Conservation (phyloP, 1,140 invertebrate genomes). For the Vanessa tameamea region DNA sequence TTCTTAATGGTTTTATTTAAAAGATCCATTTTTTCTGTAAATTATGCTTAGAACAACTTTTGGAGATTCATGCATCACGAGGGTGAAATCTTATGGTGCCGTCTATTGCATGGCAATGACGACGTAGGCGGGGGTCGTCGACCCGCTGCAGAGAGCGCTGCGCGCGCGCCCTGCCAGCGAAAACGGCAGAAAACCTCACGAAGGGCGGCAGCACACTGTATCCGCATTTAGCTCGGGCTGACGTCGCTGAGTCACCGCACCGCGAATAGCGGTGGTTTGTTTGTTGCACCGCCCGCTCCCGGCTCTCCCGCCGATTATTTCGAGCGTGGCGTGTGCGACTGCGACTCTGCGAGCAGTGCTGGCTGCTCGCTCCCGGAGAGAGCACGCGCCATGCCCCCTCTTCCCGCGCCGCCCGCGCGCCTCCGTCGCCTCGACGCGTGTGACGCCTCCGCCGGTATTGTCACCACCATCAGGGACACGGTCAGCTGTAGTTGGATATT, state of each 20-base stretch:
- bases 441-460: conserved; percentile 79
- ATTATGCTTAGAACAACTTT: neutral
- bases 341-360: conserved; percentile 57
- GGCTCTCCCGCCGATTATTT: conserved; percentile 79
- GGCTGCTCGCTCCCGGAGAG: conserved; percentile 61
- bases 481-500: conserved; percentile 84
- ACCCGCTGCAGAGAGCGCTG: conserved; percentile 62
- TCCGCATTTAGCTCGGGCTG: conserved; percentile 78
- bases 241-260: conserved; percentile 74
- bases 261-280: conserved; percentile 77
- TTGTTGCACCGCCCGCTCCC: conserved; percentile 77
- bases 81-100: conserved; percentile 4
- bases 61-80: neutral
- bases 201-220: conserved; percentile 77
- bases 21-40: neutral
- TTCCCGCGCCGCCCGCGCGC: conserved; percentile 74
- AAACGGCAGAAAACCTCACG: conserved; percentile 75
- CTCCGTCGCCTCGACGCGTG: conserved; percentile 78
- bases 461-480: conserved; percentile 81
- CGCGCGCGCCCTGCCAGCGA: conserved; percentile 69
- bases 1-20: neutral
- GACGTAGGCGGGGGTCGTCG: conserved; percentile 73
- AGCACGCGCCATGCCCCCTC: conserved; percentile 65
- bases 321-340: conserved; percentile 54
- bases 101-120: conserved; percentile 52